phyloP scores from a whole-genome alignment of 23 tunicate genomes.

The Trididemnum clinides region DNA sequence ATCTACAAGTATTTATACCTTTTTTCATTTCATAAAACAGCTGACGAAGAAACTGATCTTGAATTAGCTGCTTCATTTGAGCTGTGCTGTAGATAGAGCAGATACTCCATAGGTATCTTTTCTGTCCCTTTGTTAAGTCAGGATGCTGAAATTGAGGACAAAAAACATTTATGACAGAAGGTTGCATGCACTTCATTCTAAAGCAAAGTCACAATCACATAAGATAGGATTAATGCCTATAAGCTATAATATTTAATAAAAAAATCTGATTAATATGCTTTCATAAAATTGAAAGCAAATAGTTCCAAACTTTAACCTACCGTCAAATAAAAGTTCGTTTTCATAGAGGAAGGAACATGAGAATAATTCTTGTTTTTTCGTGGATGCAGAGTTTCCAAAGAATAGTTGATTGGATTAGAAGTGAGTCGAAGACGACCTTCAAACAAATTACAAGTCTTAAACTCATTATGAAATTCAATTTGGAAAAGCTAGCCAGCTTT shows the following conservation, averaged over 20 bases:
- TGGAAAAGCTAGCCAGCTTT: too few relatives aligned
- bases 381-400: constrained; percentile 53
- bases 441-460: not conserved
- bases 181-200: too few relatives aligned
- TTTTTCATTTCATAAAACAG: constrained; percentile 75
- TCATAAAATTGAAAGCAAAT: too few relatives aligned
- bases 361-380: constrained; percentile 35
- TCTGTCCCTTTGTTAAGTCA: constrained; percentile 84
- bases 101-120: constrained; percentile 78
- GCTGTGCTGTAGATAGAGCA: constrained; percentile 92
- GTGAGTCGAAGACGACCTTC: constrained; percentile 48
- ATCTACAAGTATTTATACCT: too few relatives aligned
- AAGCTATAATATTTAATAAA: too few relatives aligned
- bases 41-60: constrained; percentile 84
- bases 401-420: constrained; percentile 60
- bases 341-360: constrained; percentile 72
- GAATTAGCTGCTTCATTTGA: constrained; percentile 76
- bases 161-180: too few relatives aligned
- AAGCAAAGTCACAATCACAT: too few relatives aligned
- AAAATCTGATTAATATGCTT: too few relatives aligned
- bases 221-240: too few relatives aligned
- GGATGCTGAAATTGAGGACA: constrained; percentile 96
- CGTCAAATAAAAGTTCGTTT: constrained; percentile 42
- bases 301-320: too few relatives aligned
- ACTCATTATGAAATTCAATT: not conserved